These are phyloP conservation scores for Mungos mungo DNA, from an alignment of 2,113 vertebrate genomes.

Conservation along the genomic window DNA sequence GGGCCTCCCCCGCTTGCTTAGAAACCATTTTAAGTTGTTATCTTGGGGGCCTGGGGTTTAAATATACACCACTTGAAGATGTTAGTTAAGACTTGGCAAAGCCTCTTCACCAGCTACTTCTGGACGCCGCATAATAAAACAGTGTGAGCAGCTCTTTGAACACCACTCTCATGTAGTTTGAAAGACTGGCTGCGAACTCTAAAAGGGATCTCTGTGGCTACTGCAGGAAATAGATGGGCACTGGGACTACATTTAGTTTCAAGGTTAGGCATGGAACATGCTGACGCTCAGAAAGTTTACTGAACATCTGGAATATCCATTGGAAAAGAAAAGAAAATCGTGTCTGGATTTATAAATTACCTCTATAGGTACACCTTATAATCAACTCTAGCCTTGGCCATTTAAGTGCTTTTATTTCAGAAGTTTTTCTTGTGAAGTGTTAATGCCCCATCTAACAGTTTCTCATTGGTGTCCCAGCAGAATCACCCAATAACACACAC, in stretches of 20 bases:
- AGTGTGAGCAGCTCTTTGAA: not conserved
- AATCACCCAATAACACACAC: not conserved
- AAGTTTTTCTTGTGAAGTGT: not conserved
- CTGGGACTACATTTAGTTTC: not conserved
- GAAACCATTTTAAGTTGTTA: not conserved
- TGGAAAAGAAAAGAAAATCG: conserved; percentile 11
- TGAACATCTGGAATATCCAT: not conserved
- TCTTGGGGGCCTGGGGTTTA: not conserved
- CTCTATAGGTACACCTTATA: not conserved
- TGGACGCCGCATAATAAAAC: not conserved
- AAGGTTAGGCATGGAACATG: not conserved
- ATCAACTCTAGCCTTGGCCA: not conserved
- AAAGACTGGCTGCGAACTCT: not conserved
- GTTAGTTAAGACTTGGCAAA: not conserved
- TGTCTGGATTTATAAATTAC: not conserved
- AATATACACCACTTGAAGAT: not conserved
- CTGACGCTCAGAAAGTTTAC: not conserved
- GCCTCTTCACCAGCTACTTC: not conserved
- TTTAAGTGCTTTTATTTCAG: not conserved
- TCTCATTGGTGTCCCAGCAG: not conserved
- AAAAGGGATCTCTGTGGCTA: not conserved
- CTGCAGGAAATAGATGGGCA: not conserved
- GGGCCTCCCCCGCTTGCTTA: not conserved
- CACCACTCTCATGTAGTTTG: not conserved
- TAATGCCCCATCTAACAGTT: not conserved